These are phyloP conservation scores for Pocillopora meandrina DNA, from an alignment of 92 coral and sea anemone genomes.

Conservation along the genomic window DNA sequence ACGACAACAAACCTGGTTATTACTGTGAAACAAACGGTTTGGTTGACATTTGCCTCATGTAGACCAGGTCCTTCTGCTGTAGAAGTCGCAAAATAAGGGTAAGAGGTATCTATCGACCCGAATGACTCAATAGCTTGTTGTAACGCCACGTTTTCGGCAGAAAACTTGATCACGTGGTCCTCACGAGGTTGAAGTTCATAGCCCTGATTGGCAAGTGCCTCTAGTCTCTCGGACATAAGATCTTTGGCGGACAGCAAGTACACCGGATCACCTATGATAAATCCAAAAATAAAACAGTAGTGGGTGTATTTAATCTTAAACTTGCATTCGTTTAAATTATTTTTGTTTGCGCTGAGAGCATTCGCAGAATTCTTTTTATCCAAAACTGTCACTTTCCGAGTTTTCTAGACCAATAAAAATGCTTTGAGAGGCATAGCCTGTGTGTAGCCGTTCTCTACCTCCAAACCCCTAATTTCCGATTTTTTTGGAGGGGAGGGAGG, in stretches of 20 bases:
- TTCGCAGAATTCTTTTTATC: too few relatives aligned
- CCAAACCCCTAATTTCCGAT: too few relatives aligned
- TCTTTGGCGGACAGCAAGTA: constrained; percentile 66
- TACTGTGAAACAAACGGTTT: constrained; percentile 47
- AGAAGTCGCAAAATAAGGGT: constrained; percentile 49
- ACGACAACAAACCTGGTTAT: constrained; percentile 46
- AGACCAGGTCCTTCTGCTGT: constrained; percentile 67
- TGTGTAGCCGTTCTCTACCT: too few relatives aligned
- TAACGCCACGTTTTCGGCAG: constrained; percentile 39
- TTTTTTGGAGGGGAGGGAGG: too few relatives aligned
- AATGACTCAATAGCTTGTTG: constrained; percentile 37
- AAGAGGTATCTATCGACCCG: constrained; percentile 53
- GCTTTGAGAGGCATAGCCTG: too few relatives aligned
- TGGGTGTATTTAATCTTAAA: not conserved
- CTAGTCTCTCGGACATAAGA: constrained; percentile 43
- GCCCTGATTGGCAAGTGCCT: constrained; percentile 37
- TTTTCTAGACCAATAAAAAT: too few relatives aligned
- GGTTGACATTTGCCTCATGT: constrained; percentile 31
- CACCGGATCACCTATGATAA: constrained; percentile 52
- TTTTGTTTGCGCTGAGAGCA: too few relatives aligned
- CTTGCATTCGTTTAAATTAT: too few relatives aligned
- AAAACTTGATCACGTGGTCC: constrained; percentile 55
- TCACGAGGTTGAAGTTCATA: constrained; percentile 72
- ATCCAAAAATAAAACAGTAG: not conserved
- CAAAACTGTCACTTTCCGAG: too few relatives aligned